phyloP scores from a whole-genome alignment of 2,113 vertebrate genomes.

The Hypanus sabinus region DNA sequence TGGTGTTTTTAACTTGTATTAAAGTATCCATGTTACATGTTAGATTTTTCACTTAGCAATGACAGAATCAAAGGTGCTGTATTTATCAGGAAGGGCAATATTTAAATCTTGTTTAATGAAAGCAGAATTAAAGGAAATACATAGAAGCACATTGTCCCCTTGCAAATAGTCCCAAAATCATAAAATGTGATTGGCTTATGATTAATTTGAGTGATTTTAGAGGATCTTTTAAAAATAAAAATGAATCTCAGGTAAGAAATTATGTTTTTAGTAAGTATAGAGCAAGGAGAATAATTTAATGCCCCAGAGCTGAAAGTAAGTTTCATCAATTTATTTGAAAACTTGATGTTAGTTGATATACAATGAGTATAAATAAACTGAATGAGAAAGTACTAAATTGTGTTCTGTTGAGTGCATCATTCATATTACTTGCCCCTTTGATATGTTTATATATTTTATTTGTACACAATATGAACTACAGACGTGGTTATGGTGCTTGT shows the following conservation, averaged over 20 bases:
- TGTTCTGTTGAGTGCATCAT: background rate
- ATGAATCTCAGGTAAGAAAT: background rate
- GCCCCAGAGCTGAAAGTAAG: background rate
- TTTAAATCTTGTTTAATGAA: background rate
- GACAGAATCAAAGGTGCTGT: background rate
- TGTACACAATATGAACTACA: background rate
- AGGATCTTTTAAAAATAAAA: background rate
- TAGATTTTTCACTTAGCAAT: background rate
- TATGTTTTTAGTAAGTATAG: background rate
- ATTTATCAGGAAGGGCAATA: background rate
- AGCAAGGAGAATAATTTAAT: background rate
- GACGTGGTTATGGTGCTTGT: background rate
- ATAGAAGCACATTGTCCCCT: background rate
- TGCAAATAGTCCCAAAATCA: background rate
- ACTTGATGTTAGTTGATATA: background rate
- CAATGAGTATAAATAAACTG: too few species aligned
- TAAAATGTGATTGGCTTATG: background rate
- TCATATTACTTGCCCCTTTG: background rate
- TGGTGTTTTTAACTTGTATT: background rate
- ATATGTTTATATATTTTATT: background rate
- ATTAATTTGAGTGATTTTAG: background rate
- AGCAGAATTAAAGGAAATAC: background rate
- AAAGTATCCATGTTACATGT: background rate
- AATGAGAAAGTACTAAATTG: background rate
- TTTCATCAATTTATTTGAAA: background rate